Percentiles rank a stretch among this genome's conserved stretches.
Conservation (phyloP, 2,797 vertebrate genomes). For the Lagodon rhomboides region DNA sequence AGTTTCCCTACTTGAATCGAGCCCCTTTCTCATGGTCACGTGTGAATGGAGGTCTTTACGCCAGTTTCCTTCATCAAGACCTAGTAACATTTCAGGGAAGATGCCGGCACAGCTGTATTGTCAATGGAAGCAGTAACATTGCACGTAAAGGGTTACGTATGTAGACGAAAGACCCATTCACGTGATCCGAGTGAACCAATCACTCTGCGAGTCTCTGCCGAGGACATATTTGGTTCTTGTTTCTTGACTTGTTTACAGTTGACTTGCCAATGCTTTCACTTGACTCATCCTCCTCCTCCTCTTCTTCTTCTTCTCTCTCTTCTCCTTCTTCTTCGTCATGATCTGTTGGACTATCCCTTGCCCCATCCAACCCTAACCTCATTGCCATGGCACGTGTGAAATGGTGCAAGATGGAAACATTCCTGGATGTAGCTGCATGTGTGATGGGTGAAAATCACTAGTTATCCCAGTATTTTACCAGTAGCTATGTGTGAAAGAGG, state of each 20-base stretch:
- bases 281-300: neutral
- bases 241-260: too few relatives aligned
- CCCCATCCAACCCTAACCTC: neutral
- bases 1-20: constrained; percentile 5
- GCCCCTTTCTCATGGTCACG: neutral
- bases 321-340: neutral
- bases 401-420: neutral
- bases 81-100: neutral
- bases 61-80: neutral
- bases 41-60: neutral
- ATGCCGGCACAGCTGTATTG: neutral
- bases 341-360: neutral
- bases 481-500: neutral
- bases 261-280: too few relatives aligned
- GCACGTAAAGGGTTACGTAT: neutral
- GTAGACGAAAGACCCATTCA: too few relatives aligned
- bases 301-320: neutral
- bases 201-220: neutral
- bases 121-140: neutral
- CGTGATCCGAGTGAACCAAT: too few relatives aligned
- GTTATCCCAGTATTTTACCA: neutral
- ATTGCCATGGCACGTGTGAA: neutral
- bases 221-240: neutral
- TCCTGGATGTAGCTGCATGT: neutral
- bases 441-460: neutral